A percentile compares a stretch with the other conserved stretches of the same genome.
Evolutionary conservation across 2,888 invertebrate species (phyloP).

Genomic region (Kuschelorhynchus macadamiae): DNA sequence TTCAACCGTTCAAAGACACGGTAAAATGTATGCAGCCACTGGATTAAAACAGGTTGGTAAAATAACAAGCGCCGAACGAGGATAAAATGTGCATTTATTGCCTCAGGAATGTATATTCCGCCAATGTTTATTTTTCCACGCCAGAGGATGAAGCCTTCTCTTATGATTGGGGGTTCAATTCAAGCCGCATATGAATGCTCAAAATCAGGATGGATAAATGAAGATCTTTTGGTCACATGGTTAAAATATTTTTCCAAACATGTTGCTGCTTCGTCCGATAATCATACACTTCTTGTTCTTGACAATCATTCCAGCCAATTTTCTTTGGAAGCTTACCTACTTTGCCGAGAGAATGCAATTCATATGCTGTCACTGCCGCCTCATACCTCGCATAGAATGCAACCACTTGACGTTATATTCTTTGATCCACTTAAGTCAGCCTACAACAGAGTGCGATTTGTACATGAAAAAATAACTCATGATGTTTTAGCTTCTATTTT

Average conservation of each 20-base stretch:
- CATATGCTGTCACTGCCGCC: too few relatives aligned
- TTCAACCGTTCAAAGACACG: neutral
- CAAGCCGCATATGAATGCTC: slow-evolving; percentile 11
- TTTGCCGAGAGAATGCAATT: too few relatives aligned
- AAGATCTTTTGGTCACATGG: slow-evolving; percentile 12
- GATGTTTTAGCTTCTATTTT: neutral
- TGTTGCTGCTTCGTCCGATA: too few relatives aligned
- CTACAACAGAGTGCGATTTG: neutral
- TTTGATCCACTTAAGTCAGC: neutral
- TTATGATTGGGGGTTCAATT: neutral
- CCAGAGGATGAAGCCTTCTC: slow-evolving; percentile 1
- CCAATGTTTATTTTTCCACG: slow-evolving; percentile 19
- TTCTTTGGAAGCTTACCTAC: too few relatives aligned
- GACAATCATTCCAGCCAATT: neutral
- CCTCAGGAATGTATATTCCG: slow-evolving; percentile 7
- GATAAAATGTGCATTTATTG: slow-evolving; percentile 4
- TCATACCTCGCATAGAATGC: too few relatives aligned
- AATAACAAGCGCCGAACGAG: slow-evolving; percentile 8
- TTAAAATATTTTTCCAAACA: neutral
- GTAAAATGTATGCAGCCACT: neutral
- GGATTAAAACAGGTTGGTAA: slow-evolving; percentile 11
- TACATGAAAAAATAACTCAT: slow-evolving; percentile 4
- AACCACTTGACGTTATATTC: too few relatives aligned
- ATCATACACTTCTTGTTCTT: too few relatives aligned
- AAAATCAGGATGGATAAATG: slow-evolving; percentile 18